phyloP scores from a whole-genome alignment of 2,888 invertebrate species.

The Campopleginae sp. region DNA sequence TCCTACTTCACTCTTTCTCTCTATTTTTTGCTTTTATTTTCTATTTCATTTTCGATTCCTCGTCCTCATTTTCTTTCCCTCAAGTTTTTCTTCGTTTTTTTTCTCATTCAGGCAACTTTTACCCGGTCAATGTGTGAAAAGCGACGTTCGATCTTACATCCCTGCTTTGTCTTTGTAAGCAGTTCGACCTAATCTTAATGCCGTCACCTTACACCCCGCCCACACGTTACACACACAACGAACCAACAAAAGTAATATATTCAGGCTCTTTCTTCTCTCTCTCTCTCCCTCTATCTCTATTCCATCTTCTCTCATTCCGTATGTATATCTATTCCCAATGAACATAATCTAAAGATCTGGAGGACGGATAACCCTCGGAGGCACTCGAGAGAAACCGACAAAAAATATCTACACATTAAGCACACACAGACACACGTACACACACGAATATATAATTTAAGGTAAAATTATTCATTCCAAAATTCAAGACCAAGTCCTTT shows the following conservation, averaged over 20 bases:
- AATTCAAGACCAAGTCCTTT: slow-evolving; percentile 55
- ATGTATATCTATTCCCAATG: slow-evolving; percentile 67
- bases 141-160: slow-evolving; percentile 18
- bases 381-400: slow-evolving; percentile 36
- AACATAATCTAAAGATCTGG: slow-evolving; percentile 66
- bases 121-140: slow-evolving; percentile 39
- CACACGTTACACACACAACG: slow-evolving; percentile 68
- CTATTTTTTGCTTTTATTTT: slow-evolving; percentile 59
- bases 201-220: slow-evolving; percentile 69
- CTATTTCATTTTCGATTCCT: slow-evolving; percentile 34
- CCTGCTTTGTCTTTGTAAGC: slow-evolving; percentile 52
- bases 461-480: slow-evolving; percentile 55
- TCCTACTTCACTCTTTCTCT: slow-evolving; percentile 82
- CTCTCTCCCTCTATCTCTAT: slow-evolving; percentile 45
- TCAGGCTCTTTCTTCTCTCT: slow-evolving; percentile 68
- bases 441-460: slow-evolving; percentile 10
- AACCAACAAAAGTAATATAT: slow-evolving; percentile 76
- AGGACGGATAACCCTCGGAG: slow-evolving; percentile 61
- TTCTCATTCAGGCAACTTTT: slow-evolving; percentile 38
- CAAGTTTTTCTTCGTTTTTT: slow-evolving; percentile 1
- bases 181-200: slow-evolving; percentile 75
- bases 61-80: slow-evolving; percentile 17
- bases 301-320: slow-evolving; percentile 56
- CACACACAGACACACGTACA: background rate
- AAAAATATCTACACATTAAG: background rate